Evolutionary conservation across 1,140 invertebrate genomes (phyloP).

Genomic region (Luehdorfia chinensis): DNA sequence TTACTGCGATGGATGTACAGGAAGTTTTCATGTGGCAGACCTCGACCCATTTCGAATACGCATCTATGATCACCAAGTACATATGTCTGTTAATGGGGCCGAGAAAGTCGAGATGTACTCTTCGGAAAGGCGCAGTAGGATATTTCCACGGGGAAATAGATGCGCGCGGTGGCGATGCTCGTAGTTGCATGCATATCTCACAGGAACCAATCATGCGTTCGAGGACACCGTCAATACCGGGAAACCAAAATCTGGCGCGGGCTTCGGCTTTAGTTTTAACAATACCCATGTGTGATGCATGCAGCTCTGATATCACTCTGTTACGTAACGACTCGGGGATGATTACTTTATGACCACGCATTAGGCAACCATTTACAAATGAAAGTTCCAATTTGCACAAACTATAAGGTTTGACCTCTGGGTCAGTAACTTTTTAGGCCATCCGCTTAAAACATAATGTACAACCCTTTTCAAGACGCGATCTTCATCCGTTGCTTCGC

Average conservation of each 20-base stretch:
- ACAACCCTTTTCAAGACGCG: no score
- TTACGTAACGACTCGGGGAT: constrained; percentile 16
- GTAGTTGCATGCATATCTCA: constrained; percentile 20
- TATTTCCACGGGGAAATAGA: constrained; percentile 20
- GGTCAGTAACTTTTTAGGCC: constrained; percentile 22
- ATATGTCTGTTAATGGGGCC: constrained; percentile 21
- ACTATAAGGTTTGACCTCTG: constrained; percentile 17
- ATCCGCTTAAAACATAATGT: constrained; percentile 16
- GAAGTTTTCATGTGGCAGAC: constrained; percentile 19
- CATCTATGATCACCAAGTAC: constrained; percentile 30
- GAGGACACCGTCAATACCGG: constrained; percentile 26
- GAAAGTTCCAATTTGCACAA: no score
- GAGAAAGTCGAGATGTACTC: constrained; percentile 29
- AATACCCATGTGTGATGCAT: constrained; percentile 26
- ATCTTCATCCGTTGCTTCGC: no score
- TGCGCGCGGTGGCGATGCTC: constrained; percentile 20
- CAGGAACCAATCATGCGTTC: constrained; percentile 27
- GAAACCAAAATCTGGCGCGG: constrained; percentile 32
- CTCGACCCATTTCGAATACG: constrained; percentile 29
- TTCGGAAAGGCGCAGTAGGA: constrained; percentile 18
- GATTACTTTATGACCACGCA: constrained; percentile 25
- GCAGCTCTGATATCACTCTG: constrained; percentile 15
- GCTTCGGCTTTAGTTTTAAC: constrained; percentile 35
- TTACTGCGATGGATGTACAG: constrained; percentile 17
- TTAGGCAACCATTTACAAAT: constrained; percentile 26